These are phyloP conservation scores for Oscheius sp. DNA, from an alignment of 2,888 invertebrate species.

Conservation along the genomic window DNA sequence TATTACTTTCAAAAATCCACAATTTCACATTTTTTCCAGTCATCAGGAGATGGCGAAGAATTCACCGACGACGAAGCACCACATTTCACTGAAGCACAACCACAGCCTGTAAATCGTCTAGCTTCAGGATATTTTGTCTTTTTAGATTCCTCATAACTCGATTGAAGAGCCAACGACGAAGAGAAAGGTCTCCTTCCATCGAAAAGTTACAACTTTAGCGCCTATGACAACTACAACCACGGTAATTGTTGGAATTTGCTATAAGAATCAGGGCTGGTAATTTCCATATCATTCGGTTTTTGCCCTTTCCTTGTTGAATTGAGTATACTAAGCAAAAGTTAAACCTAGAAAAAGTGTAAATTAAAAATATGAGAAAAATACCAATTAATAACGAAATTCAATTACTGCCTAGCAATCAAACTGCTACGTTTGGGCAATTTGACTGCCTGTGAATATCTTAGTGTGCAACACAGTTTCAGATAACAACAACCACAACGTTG, in stretches of 20 bases:
- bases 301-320: too few species aligned
- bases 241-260: too few species aligned
- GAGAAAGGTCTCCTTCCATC: slow-evolving; percentile 7
- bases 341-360: too few species aligned
- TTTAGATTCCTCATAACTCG: neutral
- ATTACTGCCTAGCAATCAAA: too few species aligned
- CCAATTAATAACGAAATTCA: too few species aligned
- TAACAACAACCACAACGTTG: neutral
- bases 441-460: too few species aligned
- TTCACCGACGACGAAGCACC: neutral
- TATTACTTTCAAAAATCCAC: too few species aligned
- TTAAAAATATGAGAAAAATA: too few species aligned
- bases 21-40: slow-evolving; percentile 12
- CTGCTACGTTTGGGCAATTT: neutral
- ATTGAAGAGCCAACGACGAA: slow-evolving; percentile 12
- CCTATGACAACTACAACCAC: neutral
- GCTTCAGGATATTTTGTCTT: neutral
- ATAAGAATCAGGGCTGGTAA: too few species aligned
- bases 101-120: neutral
- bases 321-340: too few species aligned
- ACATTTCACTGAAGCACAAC: slow-evolving; percentile 4
- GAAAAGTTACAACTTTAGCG: neutral
- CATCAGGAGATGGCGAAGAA: slow-evolving; percentile 15
- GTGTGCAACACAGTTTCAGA: neutral
- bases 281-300: too few species aligned